Conservation (phyloP, 2,888 invertebrate genomes). For the Metalampra italica region DNA sequence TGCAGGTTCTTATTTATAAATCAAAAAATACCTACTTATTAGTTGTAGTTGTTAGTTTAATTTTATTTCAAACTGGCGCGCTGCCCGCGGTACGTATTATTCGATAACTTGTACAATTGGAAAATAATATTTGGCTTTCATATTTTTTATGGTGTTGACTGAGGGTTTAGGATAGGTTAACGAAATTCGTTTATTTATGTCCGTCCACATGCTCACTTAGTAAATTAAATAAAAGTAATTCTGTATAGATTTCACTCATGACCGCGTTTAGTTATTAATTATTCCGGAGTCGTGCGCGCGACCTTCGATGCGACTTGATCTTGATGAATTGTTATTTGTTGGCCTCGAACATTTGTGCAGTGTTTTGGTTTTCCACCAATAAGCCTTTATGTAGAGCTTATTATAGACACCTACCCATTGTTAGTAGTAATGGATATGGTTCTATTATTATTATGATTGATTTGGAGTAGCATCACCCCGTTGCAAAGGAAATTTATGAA, state of each 20-base stretch:
- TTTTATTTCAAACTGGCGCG: too few species aligned
- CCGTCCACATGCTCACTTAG: too few species aligned
- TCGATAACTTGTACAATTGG: too few species aligned
- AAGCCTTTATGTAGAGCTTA: constrained; percentile 6
- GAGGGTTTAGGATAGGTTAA: too few species aligned
- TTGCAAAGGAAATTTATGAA: not conserved
- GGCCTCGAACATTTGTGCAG: not conserved
- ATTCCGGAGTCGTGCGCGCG: not conserved
- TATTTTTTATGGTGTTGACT: too few species aligned
- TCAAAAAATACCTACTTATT: too few species aligned
- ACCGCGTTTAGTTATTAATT: not conserved
- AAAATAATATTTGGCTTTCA: too few species aligned
- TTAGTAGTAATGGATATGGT: not conserved
- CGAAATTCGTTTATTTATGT: too few species aligned
- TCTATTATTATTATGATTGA: not conserved
- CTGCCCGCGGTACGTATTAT: too few species aligned
- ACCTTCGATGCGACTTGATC: not conserved
- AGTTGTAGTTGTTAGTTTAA: too few species aligned
- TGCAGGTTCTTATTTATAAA: too few species aligned
- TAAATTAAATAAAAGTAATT: not conserved
- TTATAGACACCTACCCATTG: not conserved
- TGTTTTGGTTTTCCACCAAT: constrained; percentile 6
- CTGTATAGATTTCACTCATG: not conserved
- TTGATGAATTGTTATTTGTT: constrained; percentile 5
- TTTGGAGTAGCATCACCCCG: not conserved